Conservation (phyloP, 2,888 invertebrate species). For the Conistra vaccinii region DNA sequence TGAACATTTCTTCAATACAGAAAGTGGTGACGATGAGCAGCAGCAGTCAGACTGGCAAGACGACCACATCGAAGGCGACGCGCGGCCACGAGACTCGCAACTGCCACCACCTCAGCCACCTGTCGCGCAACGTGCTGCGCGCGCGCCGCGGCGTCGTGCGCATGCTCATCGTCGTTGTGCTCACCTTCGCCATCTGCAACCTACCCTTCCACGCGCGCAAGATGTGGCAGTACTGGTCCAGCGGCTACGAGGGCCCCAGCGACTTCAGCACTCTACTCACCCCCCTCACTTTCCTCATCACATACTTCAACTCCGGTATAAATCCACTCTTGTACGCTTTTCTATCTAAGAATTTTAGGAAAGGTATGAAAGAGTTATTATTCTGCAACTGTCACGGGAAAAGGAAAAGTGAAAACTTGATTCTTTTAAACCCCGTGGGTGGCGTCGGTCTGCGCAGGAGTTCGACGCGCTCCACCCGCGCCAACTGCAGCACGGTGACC, state of each 20-base stretch:
- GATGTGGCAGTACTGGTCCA: conserved; percentile 96
- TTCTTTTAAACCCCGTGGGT: conserved; percentile 86
- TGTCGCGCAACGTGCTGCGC: conserved; percentile 94
- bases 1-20: conserved; percentile 54
- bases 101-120: conserved; percentile 92
- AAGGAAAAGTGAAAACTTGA: conserved; percentile 84
- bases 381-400: conserved; percentile 90
- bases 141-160: conserved; percentile 96
- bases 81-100: conserved; percentile 85
- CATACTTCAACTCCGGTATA: conserved; percentile 97
- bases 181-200: conserved; percentile 97
- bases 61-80: conserved; percentile 73
- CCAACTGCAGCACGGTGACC: conserved; percentile 90
- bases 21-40: conserved; percentile 66
- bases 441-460: conserved; percentile 84
- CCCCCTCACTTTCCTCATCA: conserved; percentile 96
- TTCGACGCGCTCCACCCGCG: conserved; percentile 89
- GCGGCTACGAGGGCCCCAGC: conserved; percentile 92
- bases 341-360: conserved; percentile 94
- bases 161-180: conserved; percentile 96
- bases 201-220: conserved; percentile 97
- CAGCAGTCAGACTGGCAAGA: conserved; percentile 75
- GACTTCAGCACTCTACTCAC: conserved; percentile 95
- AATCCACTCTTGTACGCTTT: conserved; percentile 98
- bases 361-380: conserved; percentile 95